phyloP scores from a whole-genome alignment of 2,797 vertebrate species.

The Lithobates pipiens region DNA sequence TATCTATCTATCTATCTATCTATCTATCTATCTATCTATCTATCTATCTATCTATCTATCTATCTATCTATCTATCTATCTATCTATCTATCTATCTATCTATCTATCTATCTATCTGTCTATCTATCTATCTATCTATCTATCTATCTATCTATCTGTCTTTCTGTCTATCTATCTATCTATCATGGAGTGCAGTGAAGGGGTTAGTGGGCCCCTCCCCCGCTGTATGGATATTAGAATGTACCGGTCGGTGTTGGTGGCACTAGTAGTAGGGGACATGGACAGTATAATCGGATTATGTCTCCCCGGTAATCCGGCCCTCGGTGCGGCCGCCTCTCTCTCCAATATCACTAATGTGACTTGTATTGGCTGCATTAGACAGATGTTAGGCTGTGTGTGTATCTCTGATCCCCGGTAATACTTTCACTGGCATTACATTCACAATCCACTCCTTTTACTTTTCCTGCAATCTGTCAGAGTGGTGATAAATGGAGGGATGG shows the following conservation, averaged over 20 bases:
- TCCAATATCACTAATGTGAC: slow-evolving; percentile 86
- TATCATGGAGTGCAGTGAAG: neutral
- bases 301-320: slow-evolving; percentile 77
- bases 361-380: slow-evolving; percentile 81
- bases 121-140: slow-evolving; percentile 1
- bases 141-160: neutral
- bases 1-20: no score
- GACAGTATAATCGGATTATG: slow-evolving; percentile 77
- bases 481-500: neutral
- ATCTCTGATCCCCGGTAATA: slow-evolving; percentile 72
- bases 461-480: slow-evolving; percentile 61
- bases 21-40: no score
- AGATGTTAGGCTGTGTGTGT: slow-evolving; percentile 78
- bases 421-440: slow-evolving; percentile 77
- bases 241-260: slow-evolving; percentile 51
- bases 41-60: no score
- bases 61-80: no score
- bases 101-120: neutral
- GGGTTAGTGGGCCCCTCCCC: neutral
- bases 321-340: slow-evolving; percentile 64
- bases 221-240: neutral
- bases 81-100: no score
- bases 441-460: slow-evolving; percentile 72
- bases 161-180: neutral
- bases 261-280: slow-evolving; percentile 66